Conservation (phyloP, 2,888 invertebrate genomes). For the Gymnosoma rotundatum region DNA sequence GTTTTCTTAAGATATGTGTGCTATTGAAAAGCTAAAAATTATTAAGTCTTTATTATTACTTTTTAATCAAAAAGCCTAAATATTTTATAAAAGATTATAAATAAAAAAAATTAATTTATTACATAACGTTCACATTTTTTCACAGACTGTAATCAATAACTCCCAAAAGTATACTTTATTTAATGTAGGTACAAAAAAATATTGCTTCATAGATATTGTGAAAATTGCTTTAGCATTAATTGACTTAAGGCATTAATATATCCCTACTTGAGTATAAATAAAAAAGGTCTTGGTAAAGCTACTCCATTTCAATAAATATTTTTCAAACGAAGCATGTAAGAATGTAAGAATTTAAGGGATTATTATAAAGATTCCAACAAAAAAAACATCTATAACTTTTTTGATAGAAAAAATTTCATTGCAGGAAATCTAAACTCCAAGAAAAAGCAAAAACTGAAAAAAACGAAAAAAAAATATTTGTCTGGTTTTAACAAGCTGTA, state of each 20-base stretch:
- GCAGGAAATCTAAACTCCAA: slow-evolving; percentile 8
- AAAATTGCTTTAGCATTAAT: slow-evolving; percentile 23
- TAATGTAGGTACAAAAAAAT: too few species aligned
- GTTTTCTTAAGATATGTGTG: too few species aligned
- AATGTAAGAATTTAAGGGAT: slow-evolving; percentile 51
- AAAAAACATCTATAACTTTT: slow-evolving; percentile 16
- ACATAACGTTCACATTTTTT: too few species aligned
- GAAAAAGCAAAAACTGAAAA: neutral
- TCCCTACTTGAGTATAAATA: neutral
- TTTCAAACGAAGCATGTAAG: slow-evolving; percentile 54
- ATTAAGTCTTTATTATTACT: too few species aligned
- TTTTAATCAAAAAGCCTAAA: too few species aligned
- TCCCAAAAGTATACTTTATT: too few species aligned
- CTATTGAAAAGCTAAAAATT: too few species aligned
- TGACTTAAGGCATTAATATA: slow-evolving; percentile 1
- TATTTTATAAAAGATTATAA: too few species aligned
- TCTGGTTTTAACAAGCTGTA: slow-evolving; percentile 33
- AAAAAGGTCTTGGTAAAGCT: too few species aligned
- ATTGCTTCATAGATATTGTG: too few species aligned
- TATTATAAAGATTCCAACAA: neutral
- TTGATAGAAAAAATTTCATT: slow-evolving; percentile 47
- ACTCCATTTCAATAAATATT: slow-evolving; percentile 34
- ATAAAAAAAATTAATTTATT: too few species aligned
- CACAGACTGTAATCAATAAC: too few species aligned
- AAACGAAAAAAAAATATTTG: neutral